A percentile compares a stretch with the other conserved stretches of the same genome.
phyloP scores from a whole-genome alignment of 2,888 invertebrate species.

The Fissipunctia ypsillon region DNA sequence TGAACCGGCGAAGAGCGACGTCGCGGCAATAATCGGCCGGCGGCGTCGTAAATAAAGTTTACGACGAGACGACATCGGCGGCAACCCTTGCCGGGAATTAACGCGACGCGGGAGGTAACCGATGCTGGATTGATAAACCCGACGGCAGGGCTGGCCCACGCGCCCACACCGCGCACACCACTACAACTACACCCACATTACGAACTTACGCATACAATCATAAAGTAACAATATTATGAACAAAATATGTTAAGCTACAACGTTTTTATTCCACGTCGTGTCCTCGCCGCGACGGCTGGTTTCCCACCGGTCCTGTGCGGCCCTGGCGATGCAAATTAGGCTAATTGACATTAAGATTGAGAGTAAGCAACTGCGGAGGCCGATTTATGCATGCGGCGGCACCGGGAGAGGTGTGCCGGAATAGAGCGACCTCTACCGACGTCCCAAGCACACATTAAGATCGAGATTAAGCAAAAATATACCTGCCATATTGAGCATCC shows the following conservation, averaged over 20 bases:
- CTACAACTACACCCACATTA: constrained; percentile 46
- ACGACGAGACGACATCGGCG: constrained; percentile 82
- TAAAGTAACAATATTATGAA: constrained; percentile 58
- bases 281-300: constrained; percentile 34
- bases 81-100: constrained; percentile 80
- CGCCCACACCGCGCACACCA: constrained; percentile 29
- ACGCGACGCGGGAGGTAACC: constrained; percentile 81
- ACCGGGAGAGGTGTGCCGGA: constrained; percentile 61
- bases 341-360: constrained; percentile 74
- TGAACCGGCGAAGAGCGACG: constrained; percentile 81
- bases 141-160: constrained; percentile 64
- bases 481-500: constrained; percentile 63
- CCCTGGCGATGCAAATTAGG: constrained; percentile 70
- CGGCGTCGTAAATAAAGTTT: constrained; percentile 85
- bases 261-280: constrained; percentile 50
- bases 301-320: constrained; percentile 52
- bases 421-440: constrained; percentile 60
- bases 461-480: constrained; percentile 67
- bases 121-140: constrained; percentile 69
- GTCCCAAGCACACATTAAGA: constrained; percentile 63
- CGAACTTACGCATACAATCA: constrained; percentile 48
- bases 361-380: constrained; percentile 61
- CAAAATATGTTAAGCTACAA: constrained; percentile 37
- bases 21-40: constrained; percentile 83
- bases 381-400: constrained; percentile 64